Percentiles rank a stretch among this genome's conserved stretches.
phyloP scores from a whole-genome alignment of 1,140 invertebrate genomes.

The Archivesica marissinica region DNA sequence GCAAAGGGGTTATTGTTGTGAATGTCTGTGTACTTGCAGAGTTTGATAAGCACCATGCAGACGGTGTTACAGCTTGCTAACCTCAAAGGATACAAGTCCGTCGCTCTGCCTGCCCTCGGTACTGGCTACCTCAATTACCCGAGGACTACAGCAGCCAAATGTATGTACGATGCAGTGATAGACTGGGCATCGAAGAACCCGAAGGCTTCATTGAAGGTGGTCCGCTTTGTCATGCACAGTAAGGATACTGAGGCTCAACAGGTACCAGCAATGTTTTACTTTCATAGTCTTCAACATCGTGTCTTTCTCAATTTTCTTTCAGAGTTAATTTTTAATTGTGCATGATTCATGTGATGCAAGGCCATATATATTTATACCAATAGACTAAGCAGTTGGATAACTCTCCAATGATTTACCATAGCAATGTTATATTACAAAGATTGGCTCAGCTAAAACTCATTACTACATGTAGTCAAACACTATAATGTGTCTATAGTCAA shows the following conservation, averaged over 20 bases:
- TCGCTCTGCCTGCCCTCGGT: slow-evolving; percentile 55
- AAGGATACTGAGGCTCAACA: slow-evolving; percentile 56
- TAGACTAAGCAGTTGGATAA: too few species aligned
- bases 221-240: slow-evolving; percentile 55
- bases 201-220: slow-evolving; percentile 28
- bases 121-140: slow-evolving; percentile 61
- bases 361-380: too few species aligned
- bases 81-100: slow-evolving; percentile 27
- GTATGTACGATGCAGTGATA: slow-evolving; percentile 56
- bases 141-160: slow-evolving; percentile 39
- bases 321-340: too few species aligned
- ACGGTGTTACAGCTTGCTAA: slow-evolving; percentile 48
- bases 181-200: slow-evolving; percentile 55
- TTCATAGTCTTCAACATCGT: neutral
- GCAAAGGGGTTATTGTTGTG: too few species aligned
- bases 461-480: too few species aligned
- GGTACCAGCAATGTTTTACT: neutral
- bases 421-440: too few species aligned
- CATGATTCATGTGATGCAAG: too few species aligned
- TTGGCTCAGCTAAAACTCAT: too few species aligned
- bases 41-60: slow-evolving; percentile 35
- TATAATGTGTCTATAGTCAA: too few species aligned
- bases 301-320: neutral
- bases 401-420: too few species aligned
- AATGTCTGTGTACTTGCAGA: slow-evolving; percentile 38